These are phyloP conservation scores for Triplophysa tibetana DNA, from an alignment of 2,113 vertebrate genomes.

Conservation along the genomic window DNA sequence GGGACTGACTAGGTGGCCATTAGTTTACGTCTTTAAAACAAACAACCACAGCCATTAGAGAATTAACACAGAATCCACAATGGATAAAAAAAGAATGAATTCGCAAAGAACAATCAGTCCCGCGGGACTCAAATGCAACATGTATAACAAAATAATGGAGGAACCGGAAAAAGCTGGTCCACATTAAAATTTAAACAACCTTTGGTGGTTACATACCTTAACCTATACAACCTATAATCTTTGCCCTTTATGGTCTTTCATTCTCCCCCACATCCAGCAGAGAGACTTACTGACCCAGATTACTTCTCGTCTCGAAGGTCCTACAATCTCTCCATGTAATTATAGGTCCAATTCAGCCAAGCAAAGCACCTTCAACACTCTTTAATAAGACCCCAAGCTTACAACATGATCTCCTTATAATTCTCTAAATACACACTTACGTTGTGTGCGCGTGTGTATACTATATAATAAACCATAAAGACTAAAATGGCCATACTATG, in stretches of 20 bases:
- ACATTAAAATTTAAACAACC: neutral
- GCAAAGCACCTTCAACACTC: conserved; percentile 41
- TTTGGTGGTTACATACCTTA: neutral
- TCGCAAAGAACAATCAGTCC: neutral
- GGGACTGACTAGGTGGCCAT: neutral
- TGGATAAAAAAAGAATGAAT: neutral
- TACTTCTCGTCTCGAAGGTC: conserved; percentile 44
- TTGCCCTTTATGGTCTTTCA: neutral
- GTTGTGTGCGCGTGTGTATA: no score
- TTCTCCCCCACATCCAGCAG: neutral
- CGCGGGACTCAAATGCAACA: neutral
- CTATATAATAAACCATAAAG: no score
- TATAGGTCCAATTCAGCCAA: conserved; percentile 47
- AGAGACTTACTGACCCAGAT: conserved; percentile 28
- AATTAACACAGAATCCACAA: neutral
- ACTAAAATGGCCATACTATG: no score
- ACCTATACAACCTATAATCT: neutral
- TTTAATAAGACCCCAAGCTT: conserved; percentile 41
- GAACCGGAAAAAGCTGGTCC: neutral
- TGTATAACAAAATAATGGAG: neutral
- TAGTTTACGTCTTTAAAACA: conserved; percentile 18
- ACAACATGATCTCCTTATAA: neutral
- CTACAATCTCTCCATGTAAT: conserved; percentile 45
- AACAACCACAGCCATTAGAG: conserved; percentile 9
- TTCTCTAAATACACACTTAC: neutral